phyloP scores from a whole-genome alignment of 2,888 invertebrate species.

The Chrysotoxum bicinctum region DNA sequence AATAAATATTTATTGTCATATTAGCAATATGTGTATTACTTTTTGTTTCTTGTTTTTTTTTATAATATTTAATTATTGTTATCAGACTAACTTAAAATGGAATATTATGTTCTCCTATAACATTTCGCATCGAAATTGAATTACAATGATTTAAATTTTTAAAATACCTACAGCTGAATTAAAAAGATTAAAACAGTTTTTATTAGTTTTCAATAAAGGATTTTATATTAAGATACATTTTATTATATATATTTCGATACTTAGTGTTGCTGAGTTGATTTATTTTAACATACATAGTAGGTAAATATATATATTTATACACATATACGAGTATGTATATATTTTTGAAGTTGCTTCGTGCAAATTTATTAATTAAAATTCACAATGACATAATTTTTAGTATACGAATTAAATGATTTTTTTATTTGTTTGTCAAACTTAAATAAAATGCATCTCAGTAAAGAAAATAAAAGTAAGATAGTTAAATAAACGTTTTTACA shows the following conservation, averaged over 20 bases:
- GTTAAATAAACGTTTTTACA: background rate
- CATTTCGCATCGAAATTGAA: constrained; percentile 42
- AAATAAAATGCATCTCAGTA: background rate
- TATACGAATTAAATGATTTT: constrained; percentile 1
- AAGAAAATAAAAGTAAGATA: background rate
- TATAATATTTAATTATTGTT: constrained; percentile 29
- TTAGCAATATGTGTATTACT: constrained; percentile 71
- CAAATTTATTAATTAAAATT: background rate
- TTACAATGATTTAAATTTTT: constrained; percentile 32
- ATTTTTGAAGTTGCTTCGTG: constrained; percentile 2
- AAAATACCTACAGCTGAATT: constrained; percentile 35
- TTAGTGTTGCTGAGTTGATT: constrained; percentile 5
- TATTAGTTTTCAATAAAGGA: background rate
- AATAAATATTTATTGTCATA: constrained; percentile 82
- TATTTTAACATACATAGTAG: constrained; percentile 13
- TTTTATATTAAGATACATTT: constrained; percentile 14
- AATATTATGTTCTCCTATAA: constrained; percentile 30
- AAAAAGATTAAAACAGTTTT: constrained; percentile 10
- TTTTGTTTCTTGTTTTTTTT: constrained; percentile 33
- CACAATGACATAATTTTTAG: background rate
- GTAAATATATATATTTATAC: constrained; percentile 4
- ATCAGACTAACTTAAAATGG: constrained; percentile 46
- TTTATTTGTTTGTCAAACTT: constrained; percentile 3
- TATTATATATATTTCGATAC: constrained; percentile 9
- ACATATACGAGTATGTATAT: background rate